These are phyloP conservation scores for Macaca fascicularis DNA, from an alignment of 2,113 vertebrate species.

Conservation along the genomic window DNA sequence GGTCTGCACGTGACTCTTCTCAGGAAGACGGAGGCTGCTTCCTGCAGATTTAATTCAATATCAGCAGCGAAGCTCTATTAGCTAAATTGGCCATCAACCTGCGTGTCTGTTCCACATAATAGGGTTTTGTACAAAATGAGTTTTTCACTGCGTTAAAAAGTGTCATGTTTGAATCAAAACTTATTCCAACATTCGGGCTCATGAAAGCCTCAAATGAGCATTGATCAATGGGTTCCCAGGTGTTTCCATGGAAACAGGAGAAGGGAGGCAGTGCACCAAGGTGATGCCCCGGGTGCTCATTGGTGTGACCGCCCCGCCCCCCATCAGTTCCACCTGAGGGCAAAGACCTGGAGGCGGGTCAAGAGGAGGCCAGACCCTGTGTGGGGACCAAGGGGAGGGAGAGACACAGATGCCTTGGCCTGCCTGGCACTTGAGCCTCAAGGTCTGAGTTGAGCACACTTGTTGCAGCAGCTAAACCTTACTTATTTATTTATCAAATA, in stretches of 20 bases:
- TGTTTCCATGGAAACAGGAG: slow-evolving; percentile 85
- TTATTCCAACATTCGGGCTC: slow-evolving; percentile 82
- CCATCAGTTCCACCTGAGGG: too few species aligned
- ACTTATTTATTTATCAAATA: too few species aligned
- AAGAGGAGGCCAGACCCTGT: background rate
- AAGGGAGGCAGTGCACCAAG: background rate
- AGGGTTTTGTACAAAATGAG: slow-evolving; percentile 80
- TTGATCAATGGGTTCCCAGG: slow-evolving; percentile 79
- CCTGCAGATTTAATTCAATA: slow-evolving; percentile 76
- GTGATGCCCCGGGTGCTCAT: background rate
- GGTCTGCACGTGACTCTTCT: slow-evolving; percentile 33
- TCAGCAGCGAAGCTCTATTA: slow-evolving; percentile 82
- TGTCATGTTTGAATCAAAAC: slow-evolving; percentile 87
- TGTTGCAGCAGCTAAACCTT: background rate
- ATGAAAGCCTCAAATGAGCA: slow-evolving; percentile 83
- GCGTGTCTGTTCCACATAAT: slow-evolving; percentile 78
- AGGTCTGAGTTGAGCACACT: background rate
- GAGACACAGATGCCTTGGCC: background rate
- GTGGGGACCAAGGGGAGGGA: fast-evolving
- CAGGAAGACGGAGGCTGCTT: slow-evolving; percentile 41
- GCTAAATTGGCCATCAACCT: slow-evolving; percentile 84
- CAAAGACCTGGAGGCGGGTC: background rate
- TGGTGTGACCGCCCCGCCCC: background rate
- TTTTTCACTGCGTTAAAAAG: slow-evolving; percentile 80
- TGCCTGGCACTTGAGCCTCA: background rate